Percentiles rank a stretch among this genome's conserved stretches.
These are phyloP conservation scores for Ifrita kowaldi DNA, from an alignment of 2,113 vertebrate species.

Conservation along the genomic window DNA sequence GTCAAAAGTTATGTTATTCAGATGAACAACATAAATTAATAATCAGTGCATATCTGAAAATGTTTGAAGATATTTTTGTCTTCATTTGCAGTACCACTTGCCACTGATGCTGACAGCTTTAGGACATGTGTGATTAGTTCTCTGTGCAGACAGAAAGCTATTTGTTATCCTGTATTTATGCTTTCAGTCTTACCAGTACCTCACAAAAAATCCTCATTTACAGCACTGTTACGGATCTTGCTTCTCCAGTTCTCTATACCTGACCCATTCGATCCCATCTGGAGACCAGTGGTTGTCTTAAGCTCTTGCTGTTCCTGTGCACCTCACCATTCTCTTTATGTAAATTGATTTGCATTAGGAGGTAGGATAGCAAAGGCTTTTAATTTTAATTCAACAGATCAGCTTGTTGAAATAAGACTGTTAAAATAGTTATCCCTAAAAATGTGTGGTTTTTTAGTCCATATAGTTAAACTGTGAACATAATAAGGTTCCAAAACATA, in stretches of 20 bases:
- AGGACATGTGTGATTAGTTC: not conserved
- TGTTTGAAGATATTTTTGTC: conserved; percentile 44
- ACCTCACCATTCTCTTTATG: not conserved
- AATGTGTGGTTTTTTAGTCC: not conserved
- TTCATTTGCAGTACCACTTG: not conserved
- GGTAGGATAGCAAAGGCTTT: not conserved
- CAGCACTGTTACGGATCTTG: not conserved
- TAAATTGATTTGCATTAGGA: not conserved
- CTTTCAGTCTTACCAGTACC: not conserved
- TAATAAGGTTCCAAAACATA: not conserved
- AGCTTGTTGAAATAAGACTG: not conserved
- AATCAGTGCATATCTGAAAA: not conserved
- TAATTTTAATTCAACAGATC: not conserved
- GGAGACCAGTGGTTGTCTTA: not conserved
- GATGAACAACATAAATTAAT: conserved; percentile 23
- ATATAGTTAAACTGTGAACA: not conserved
- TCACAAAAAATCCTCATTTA: not conserved
- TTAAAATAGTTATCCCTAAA: not conserved
- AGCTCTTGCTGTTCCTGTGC: not conserved
- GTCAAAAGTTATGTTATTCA: not conserved
- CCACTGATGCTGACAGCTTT: not conserved
- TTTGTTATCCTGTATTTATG: not conserved
- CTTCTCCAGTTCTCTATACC: not conserved
- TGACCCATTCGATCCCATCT: not conserved
- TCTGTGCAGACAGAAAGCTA: not conserved